Conservation (phyloP, 2,888 invertebrate species). For the Synergus itoensis region DNA sequence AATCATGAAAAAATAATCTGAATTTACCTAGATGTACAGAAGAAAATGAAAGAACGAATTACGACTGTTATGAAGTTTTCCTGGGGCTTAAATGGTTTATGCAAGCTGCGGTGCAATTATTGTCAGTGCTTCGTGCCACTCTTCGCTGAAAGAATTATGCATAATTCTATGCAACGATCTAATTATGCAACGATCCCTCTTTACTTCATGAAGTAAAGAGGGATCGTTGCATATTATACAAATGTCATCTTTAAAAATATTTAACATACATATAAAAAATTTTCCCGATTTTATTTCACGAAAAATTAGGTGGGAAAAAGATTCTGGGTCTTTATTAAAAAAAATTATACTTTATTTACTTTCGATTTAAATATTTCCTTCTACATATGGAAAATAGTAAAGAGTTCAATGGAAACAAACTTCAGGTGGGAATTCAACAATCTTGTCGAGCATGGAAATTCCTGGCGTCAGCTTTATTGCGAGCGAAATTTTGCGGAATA, state of each 20-base stretch:
- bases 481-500: slow-evolving; percentile 74
- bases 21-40: neutral
- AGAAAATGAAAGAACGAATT: slow-evolving; percentile 4
- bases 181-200: too few species aligned
- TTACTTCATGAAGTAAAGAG: slow-evolving; percentile 6
- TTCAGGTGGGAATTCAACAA: slow-evolving; percentile 68
- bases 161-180: too few species aligned
- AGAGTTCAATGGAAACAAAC: neutral
- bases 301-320: too few species aligned
- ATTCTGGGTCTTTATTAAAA: too few species aligned
- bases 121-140: neutral
- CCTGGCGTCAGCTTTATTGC: slow-evolving; percentile 73
- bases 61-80: slow-evolving; percentile 15
- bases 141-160: neutral
- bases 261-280: too few species aligned
- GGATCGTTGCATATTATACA: neutral
- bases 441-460: slow-evolving; percentile 65
- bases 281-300: too few species aligned
- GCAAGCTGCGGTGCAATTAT: neutral
- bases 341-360: too few species aligned
- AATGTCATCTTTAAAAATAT: too few species aligned
- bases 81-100: neutral
- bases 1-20: too few species aligned
- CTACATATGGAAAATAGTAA: neutral
- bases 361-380: too few species aligned